Evolutionary conservation across 2,113 vertebrate species (phyloP), one percentile per base, ranked within the genome.

Genomic region (Sialia sialis): DNA sequence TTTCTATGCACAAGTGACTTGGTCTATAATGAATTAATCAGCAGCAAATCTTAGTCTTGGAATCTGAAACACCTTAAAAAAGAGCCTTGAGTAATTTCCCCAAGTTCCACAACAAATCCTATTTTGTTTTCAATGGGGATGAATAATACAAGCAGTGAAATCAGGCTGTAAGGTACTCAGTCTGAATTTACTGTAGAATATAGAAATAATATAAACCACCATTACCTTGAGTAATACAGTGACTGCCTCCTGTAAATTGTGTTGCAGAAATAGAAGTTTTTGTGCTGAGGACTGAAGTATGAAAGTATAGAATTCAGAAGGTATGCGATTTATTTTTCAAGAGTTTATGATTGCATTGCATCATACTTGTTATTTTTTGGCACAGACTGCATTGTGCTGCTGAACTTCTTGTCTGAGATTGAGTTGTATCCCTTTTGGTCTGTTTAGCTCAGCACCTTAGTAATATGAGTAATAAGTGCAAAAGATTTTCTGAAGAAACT

Each of bases 321-420:
- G 90, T 90, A 67, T n/a, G 84, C 82, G 83, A 95, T 94, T 96
- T 97, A 96, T 97, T 97, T 97, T 97, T 93, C 94, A 95, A 92
- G 55, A 93, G 62, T 94, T 96, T 97, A 94, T 94, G 64, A 87
- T 69, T 36, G 17, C 70, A 79, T 95, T 97, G 55, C 79, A 94
- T 94, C 69, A 92, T 84, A 68, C 16, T 59, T 72, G 93, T 83
- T 95, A 56, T 95, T 96, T 97, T 88, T 95, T 84, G 95, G 74
- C 89, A 66, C 30, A 78, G 62, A 48, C 48, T 1, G 1, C 39
- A 46, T 38, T 84, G n/a, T 87, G 46, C 44, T 85, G 58, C 49
- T 59, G 39, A 64, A 46, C 51, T 78, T n/a, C n/a, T 73, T 84
- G 87, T 93, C 62, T 46, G 48, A 55, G 84, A 77, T 84, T 1